Percentiles rank a stretch among this genome's conserved stretches.
These are phyloP conservation scores for Tetragonula clypearis DNA, from an alignment of 1,140 invertebrate genomes.

Conservation along the genomic window DNA sequence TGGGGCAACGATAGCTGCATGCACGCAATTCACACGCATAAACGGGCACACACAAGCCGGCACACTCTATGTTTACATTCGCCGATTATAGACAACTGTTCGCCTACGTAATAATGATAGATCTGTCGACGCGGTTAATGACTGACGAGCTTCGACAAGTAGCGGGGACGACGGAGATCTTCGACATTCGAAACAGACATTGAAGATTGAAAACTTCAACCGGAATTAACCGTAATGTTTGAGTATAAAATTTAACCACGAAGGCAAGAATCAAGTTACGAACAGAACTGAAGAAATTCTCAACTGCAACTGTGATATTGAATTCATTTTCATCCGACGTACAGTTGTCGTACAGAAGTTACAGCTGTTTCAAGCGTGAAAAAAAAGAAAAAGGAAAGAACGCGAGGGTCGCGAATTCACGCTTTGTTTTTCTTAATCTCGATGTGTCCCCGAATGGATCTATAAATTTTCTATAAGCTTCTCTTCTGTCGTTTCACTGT, in stretches of 20 bases:
- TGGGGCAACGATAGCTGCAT: constrained; percentile 44
- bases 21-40: constrained; percentile 40
- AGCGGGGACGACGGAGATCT: constrained; percentile 34
- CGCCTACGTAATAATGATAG: constrained; percentile 67
- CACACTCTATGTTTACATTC: constrained; percentile 70
- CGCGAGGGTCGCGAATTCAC: not conserved
- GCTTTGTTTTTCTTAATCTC: constrained; percentile 6
- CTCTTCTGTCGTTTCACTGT: not conserved
- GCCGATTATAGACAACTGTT: constrained; percentile 64
- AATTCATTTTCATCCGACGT: not conserved
- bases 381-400: not conserved
- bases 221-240: not conserved
- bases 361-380: not conserved
- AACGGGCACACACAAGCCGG: constrained; percentile 12
- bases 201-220: not conserved
- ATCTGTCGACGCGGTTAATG: constrained; percentile 57
- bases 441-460: not conserved
- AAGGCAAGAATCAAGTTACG: not conserved
- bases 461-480: not conserved
- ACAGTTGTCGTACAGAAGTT: not conserved
- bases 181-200: constrained; percentile 18
- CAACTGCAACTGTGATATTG: not conserved
- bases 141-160: constrained; percentile 55
- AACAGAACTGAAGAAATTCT: not conserved
- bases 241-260: not conserved